A percentile compares a stretch with the other conserved stretches of the same genome.
Evolutionary conservation across 2,113 vertebrate genomes (phyloP).

Genomic region (Phyllopteryx taeniolatus): DNA sequence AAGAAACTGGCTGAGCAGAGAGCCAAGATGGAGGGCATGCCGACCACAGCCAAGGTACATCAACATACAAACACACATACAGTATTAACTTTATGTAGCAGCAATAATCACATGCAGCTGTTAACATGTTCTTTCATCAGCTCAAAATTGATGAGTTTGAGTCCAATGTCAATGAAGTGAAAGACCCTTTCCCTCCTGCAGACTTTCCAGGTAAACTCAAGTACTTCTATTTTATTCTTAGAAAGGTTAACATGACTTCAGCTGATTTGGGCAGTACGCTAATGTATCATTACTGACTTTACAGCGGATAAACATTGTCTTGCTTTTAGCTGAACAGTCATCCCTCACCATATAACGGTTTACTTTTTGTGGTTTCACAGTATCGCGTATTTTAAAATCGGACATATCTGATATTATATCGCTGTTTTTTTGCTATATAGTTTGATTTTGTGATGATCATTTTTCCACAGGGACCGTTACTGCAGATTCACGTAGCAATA

Average conservation of each 20-base stretch:
- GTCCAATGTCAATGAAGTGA: constrained; percentile 95
- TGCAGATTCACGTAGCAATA: no score
- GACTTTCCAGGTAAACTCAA: constrained; percentile 90
- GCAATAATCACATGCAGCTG: not conserved
- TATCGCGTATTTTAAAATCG: no score
- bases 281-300: not conserved
- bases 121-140: constrained; percentile 62
- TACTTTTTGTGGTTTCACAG: no score
- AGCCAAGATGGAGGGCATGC: constrained; percentile 87
- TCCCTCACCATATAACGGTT: no score
- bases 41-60: constrained; percentile 91
- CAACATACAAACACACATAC: not conserved
- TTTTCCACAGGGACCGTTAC: no score
- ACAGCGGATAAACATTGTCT: not conserved
- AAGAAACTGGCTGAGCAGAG: constrained; percentile 92
- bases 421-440: no score
- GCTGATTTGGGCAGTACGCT: not conserved
- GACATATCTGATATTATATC: no score
- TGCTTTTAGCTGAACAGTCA: no score
- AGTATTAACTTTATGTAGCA: not conserved
- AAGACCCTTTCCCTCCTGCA: constrained; percentile 95
- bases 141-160: constrained; percentile 97
- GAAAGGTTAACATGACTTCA: not conserved
- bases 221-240: not conserved
- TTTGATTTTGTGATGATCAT: no score